Conservation (phyloP, 2,888 invertebrate species). For the Meiosimyza decipiens region DNA sequence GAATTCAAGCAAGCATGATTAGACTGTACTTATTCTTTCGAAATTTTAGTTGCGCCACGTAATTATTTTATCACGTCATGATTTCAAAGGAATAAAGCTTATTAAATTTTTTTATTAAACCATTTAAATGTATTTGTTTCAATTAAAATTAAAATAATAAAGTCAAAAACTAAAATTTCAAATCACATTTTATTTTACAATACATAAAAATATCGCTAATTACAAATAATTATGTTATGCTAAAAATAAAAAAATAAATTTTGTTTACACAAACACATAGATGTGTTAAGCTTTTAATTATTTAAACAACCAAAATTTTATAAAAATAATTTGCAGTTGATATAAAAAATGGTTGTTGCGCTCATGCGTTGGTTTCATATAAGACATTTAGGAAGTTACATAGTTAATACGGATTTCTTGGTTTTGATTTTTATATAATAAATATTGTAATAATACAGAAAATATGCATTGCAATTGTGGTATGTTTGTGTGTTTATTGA, state of each 20-base stretch:
- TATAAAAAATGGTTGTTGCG: conserved; percentile 12
- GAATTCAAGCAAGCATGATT: too few relatives aligned
- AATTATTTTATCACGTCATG: too few relatives aligned
- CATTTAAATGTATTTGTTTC: conserved; percentile 27
- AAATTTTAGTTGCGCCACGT: too few relatives aligned
- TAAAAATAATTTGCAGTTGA: conserved; percentile 18
- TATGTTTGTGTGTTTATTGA: neutral
- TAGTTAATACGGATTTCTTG: too few relatives aligned
- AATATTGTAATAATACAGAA: too few relatives aligned
- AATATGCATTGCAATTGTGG: too few relatives aligned
- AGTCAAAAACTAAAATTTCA: conserved; percentile 35
- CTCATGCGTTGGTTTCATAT: neutral
- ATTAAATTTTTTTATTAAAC: conserved; percentile 17
- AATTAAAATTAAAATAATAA: conserved; percentile 28
- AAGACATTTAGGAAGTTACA: too few relatives aligned
- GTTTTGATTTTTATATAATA: too few relatives aligned
- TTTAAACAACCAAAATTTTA: neutral
- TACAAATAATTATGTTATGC: neutral
- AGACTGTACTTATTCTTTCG: too few relatives aligned
- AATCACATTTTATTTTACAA: conserved; percentile 43
- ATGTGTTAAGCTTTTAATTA: neutral
- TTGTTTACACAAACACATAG: conserved; percentile 24
- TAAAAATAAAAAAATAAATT: conserved; percentile 10
- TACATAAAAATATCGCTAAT: conserved; percentile 18
- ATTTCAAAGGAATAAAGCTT: neutral